Percentiles rank a stretch among this genome's conserved stretches.
Conservation (phyloP, 2,797 vertebrate species). For the Numenius phaeopus region DNA sequence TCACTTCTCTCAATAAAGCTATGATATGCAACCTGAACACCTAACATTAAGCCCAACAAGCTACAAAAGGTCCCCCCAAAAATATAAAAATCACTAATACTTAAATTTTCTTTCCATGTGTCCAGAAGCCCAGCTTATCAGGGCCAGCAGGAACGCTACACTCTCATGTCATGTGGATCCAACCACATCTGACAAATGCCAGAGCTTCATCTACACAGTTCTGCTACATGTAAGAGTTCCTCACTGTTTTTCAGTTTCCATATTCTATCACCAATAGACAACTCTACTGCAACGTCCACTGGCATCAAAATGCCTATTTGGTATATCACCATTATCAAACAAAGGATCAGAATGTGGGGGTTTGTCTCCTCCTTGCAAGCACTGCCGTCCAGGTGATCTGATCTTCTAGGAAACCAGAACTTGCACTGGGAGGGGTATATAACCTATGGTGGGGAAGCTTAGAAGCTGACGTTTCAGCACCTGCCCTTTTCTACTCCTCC, state of each 20-base stretch:
- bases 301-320: background rate
- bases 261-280: background rate
- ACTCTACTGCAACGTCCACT: background rate
- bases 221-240: background rate
- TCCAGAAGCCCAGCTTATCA: background rate
- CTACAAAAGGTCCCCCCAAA: background rate
- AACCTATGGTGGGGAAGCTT: background rate
- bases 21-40: background rate
- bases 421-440: background rate
- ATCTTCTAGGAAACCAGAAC: background rate
- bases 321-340: rapidly evolving
- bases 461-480: background rate
- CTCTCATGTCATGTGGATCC: rapidly evolving
- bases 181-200: background rate
- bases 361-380: background rate
- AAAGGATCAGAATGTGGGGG: background rate
- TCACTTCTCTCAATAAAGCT: background rate
- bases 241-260: background rate
- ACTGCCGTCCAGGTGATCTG: background rate
- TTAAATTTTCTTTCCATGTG: background rate
- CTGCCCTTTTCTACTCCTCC: background rate
- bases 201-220: background rate
- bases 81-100: background rate
- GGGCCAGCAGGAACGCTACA: background rate
- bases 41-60: background rate